Evolutionary conservation across 1,140 invertebrate species (phyloP).

Genomic region (Wiebesia pumilae): DNA sequence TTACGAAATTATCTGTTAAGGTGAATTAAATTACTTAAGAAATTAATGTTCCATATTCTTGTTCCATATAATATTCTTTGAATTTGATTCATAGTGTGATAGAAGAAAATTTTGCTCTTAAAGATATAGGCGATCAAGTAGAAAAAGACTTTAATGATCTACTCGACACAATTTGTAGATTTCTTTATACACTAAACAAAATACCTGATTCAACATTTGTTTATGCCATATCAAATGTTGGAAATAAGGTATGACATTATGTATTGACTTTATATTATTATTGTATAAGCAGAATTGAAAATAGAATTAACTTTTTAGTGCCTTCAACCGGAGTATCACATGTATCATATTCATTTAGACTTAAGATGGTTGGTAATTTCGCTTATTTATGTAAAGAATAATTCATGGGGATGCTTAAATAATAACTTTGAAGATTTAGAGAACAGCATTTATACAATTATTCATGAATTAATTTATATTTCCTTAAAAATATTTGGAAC

Average conservation of each 20-base stretch:
- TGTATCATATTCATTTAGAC: slow-evolving; percentile 74
- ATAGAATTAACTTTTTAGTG: slow-evolving; percentile 61
- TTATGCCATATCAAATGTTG: slow-evolving; percentile 67
- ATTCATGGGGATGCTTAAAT: slow-evolving; percentile 54
- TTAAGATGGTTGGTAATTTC: slow-evolving; percentile 70
- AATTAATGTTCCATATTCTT: slow-evolving; percentile 21
- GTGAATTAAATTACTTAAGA: slow-evolving; percentile 53
- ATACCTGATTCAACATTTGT: slow-evolving; percentile 69
- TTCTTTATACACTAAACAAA: slow-evolving; percentile 60
- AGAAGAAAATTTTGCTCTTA: slow-evolving; percentile 58
- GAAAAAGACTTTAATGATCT: slow-evolving; percentile 63
- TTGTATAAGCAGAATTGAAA: not conserved
- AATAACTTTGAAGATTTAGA: slow-evolving; percentile 61
- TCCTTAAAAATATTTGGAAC: slow-evolving; percentile 67
- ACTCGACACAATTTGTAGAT: slow-evolving; percentile 60
- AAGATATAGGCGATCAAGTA: slow-evolving; percentile 57
- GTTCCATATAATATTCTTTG: slow-evolving; percentile 31
- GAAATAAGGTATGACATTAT: slow-evolving; percentile 66
- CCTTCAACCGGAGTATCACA: slow-evolving; percentile 71
- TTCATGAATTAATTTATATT: slow-evolving; percentile 68
- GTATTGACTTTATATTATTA: not conserved
- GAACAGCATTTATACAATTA: slow-evolving; percentile 58
- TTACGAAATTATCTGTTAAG: slow-evolving; percentile 65
- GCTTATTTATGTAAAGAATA: slow-evolving; percentile 61
- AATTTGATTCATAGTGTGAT: slow-evolving; percentile 60